Percentiles rank a stretch among this genome's conserved stretches.
These are phyloP conservation scores for Melieria omissa DNA, from an alignment of 2,888 invertebrate genomes.

Conservation along the genomic window DNA sequence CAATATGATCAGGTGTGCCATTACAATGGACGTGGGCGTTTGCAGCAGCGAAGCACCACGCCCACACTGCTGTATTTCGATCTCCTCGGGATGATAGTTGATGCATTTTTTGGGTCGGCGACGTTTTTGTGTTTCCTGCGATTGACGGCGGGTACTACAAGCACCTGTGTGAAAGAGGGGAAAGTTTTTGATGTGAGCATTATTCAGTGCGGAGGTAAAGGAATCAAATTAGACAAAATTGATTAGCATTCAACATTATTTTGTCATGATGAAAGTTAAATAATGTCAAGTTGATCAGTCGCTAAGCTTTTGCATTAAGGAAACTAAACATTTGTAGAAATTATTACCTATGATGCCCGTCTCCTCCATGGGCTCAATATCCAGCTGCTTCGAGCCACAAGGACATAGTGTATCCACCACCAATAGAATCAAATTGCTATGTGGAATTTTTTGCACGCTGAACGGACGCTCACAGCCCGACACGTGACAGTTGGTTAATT, in stretches of 20 bases:
- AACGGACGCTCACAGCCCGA: slow-evolving; percentile 92
- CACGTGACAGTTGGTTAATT: slow-evolving; percentile 87
- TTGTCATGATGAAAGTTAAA: not conserved
- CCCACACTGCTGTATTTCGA: slow-evolving; percentile 67
- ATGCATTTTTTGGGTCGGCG: slow-evolving; percentile 83
- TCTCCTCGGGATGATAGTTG: slow-evolving; percentile 88
- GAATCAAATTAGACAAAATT: not conserved
- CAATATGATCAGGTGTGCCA: slow-evolving; percentile 62
- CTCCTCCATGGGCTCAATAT: slow-evolving; percentile 81
- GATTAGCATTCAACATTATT: not conserved
- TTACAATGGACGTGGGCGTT: slow-evolving; percentile 56
- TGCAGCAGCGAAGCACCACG: slow-evolving; percentile 58
- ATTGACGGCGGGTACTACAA: slow-evolving; percentile 70
- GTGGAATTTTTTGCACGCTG: slow-evolving; percentile 91
- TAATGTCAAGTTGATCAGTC: not conserved
- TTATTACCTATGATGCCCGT: slow-evolving; percentile 69
- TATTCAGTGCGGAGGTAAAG: not conserved
- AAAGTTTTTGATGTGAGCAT: too few species aligned
- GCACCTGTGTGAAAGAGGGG: slow-evolving; percentile 58
- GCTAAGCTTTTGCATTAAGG: not conserved
- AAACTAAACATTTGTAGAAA: not conserved
- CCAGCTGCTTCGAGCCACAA: slow-evolving; percentile 87
- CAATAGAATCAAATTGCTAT: slow-evolving; percentile 87
- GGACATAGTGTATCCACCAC: slow-evolving; percentile 91
- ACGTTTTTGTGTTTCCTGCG: slow-evolving; percentile 76